These are phyloP conservation scores for Galerucella pusilla DNA, from an alignment of 2,888 invertebrate species.

Conservation along the genomic window DNA sequence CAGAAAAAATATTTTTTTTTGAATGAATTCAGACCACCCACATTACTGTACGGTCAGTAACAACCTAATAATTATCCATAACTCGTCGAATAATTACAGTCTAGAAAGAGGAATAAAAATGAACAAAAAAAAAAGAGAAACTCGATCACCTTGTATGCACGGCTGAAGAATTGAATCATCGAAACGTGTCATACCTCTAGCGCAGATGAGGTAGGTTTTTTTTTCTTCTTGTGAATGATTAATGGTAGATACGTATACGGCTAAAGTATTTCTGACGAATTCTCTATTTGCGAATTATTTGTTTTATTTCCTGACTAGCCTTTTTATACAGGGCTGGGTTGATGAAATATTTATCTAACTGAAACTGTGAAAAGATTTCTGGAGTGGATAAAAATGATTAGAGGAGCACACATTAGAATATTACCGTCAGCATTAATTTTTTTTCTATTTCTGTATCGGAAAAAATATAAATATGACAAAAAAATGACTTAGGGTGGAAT, in stretches of 20 bases:
- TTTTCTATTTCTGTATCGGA: too few relatives aligned
- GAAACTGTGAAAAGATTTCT: too few relatives aligned
- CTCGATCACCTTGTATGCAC: slow-evolving; percentile 16
- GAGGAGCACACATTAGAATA: too few relatives aligned
- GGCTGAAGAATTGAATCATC: slow-evolving; percentile 13
- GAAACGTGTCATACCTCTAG: slow-evolving; percentile 9
- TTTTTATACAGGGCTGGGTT: not conserved
- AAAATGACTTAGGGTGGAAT: too few relatives aligned
- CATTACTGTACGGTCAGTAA: not conserved
- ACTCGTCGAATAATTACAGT: slow-evolving; percentile 14
- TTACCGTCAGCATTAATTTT: too few relatives aligned
- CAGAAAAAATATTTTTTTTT: not conserved
- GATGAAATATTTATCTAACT: not conserved
- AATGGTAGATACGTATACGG: not conserved
- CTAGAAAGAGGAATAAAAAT: not conserved
- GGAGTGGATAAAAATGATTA: too few relatives aligned
- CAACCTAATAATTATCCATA: slow-evolving; percentile 15
- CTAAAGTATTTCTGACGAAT: slow-evolving; percentile 2
- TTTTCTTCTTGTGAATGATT: not conserved
- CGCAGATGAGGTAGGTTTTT: slow-evolving; percentile 2
- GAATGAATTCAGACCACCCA: slow-evolving; percentile 9
- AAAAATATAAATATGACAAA: too few relatives aligned
- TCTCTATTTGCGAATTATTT: not conserved
- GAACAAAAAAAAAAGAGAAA: not conserved
- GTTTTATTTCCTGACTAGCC: slow-evolving; percentile 1